Evolutionary conservation across 2,888 invertebrate genomes (phyloP).

Genomic region (Antheraea yamamai): DNA sequence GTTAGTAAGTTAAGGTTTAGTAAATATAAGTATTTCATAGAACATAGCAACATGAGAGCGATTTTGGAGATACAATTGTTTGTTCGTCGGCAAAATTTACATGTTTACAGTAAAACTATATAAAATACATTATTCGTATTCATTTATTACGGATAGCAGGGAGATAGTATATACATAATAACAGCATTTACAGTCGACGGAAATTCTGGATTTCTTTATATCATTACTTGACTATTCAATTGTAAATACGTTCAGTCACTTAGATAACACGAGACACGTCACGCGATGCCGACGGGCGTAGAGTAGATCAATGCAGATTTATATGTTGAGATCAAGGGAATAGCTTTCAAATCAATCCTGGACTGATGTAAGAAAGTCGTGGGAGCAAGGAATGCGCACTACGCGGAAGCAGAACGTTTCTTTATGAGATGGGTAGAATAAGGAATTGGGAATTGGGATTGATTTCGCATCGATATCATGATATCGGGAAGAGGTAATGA

Average conservation of each 20-base stretch:
- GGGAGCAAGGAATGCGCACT: conserved; percentile 47
- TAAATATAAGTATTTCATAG: not conserved
- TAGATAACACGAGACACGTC: conserved; percentile 25
- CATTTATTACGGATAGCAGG: not conserved
- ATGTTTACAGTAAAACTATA: not conserved
- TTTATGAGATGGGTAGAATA: conserved; percentile 54
- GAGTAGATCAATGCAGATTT: conserved; percentile 36
- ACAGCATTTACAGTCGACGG: not conserved
- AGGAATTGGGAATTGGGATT: too few species aligned
- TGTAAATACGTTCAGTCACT: conserved; percentile 17
- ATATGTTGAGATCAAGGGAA: conserved; percentile 46
- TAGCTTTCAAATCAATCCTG: conserved; percentile 47
- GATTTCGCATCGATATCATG: too few species aligned
- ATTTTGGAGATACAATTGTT: not conserved
- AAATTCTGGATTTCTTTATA: conserved; percentile 4
- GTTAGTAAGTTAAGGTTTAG: not conserved
- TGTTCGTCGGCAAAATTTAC: not conserved
- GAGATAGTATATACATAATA: not conserved
- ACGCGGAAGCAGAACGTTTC: conserved; percentile 52
- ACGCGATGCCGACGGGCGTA: conserved; percentile 1
- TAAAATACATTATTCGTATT: not conserved
- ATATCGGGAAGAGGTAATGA: too few species aligned
- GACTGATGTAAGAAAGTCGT: conserved; percentile 51
- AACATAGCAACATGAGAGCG: not conserved
- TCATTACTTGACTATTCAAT: not conserved